A percentile compares a stretch with the other conserved stretches of the same genome.
Evolutionary conservation across 2,888 invertebrate genomes (phyloP).

Genomic region (Melanostoma scalare): DNA sequence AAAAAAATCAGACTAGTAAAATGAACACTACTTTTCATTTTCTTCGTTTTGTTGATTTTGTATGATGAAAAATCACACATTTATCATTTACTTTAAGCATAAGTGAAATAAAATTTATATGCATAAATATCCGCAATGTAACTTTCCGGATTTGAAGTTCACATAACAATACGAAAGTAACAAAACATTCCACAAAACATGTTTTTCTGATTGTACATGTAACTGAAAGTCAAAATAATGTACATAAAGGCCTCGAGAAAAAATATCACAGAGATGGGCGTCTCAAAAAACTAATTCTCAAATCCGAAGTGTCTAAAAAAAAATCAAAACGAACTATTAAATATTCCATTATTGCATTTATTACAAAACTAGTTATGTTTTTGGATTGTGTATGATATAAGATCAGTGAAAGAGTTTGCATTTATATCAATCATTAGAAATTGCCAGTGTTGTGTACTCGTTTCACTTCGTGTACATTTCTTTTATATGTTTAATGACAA

Average conservation of each 20-base stretch:
- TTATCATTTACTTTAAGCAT: not conserved
- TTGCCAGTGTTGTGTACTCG: constrained; percentile 12
- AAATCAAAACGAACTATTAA: not conserved
- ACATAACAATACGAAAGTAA: constrained; percentile 33
- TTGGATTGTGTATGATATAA: constrained; percentile 9
- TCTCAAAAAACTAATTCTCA: constrained; percentile 27
- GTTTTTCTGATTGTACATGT: constrained; percentile 30
- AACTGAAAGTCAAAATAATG: constrained; percentile 36
- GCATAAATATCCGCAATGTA: constrained; percentile 30
- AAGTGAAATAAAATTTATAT: constrained; percentile 14
- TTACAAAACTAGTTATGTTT: constrained; percentile 20
- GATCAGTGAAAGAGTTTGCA: constrained; percentile 42
- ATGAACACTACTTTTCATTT: constrained; percentile 6
- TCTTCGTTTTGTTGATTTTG: constrained; percentile 66
- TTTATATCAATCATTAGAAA: constrained; percentile 35
- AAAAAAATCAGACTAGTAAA: too few relatives aligned
- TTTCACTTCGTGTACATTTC: constrained; percentile 43
- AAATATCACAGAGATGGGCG: constrained; percentile 42
- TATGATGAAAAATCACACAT: constrained; percentile 6
- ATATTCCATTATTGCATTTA: constrained; percentile 46
- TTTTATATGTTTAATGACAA: constrained; percentile 51
- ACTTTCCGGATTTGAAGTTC: constrained; percentile 5
- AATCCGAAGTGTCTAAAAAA: constrained; percentile 1
- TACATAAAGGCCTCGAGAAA: constrained; percentile 35
- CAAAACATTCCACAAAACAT: constrained; percentile 58